Conservation (phyloP, 2,888 invertebrate species). For the Tetragonisca angustula region DNA sequence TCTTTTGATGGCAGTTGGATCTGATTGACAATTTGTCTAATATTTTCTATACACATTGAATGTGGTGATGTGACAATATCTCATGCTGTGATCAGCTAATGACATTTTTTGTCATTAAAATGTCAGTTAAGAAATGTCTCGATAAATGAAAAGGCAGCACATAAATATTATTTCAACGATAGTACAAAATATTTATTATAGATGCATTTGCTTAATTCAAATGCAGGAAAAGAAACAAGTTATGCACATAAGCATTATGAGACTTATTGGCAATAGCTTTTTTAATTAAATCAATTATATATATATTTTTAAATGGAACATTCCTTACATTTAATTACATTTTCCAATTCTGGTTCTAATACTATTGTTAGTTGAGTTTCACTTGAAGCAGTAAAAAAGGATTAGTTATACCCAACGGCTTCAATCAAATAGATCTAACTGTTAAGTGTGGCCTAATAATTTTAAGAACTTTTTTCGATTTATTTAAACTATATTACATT, state of each 20-base stretch:
- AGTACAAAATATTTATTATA: constrained; percentile 59
- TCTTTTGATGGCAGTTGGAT: constrained; percentile 65
- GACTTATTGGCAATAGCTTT: constrained; percentile 33
- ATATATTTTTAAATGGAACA: constrained; percentile 14
- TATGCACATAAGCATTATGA: constrained; percentile 29
- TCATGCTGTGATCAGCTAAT: constrained; percentile 75
- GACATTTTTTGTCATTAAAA: constrained; percentile 55
- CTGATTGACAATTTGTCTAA: constrained; percentile 59
- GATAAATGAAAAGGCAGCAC: constrained; percentile 37
- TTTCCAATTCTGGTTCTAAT: constrained; percentile 14
- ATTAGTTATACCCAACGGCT: constrained; percentile 37
- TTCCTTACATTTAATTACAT: constrained; percentile 26
- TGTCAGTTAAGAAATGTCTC: constrained; percentile 37
- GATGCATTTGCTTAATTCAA: constrained; percentile 38
- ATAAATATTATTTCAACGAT: constrained; percentile 50
- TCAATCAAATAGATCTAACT: constrained; percentile 50
- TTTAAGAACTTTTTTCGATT: constrained; percentile 48
- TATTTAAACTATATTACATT: constrained; percentile 5
- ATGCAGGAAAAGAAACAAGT: constrained; percentile 18
- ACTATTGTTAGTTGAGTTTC: constrained; percentile 17
- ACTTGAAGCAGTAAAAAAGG: constrained; percentile 12
- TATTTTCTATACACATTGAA: constrained; percentile 71
- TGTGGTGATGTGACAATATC: constrained; percentile 77
- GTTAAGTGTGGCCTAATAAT: constrained; percentile 74
- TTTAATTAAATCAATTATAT: constrained; percentile 14